These are phyloP conservation scores for Dicyrtoma fusca DNA, from an alignment of 2,888 invertebrate species.

Conservation along the genomic window DNA sequence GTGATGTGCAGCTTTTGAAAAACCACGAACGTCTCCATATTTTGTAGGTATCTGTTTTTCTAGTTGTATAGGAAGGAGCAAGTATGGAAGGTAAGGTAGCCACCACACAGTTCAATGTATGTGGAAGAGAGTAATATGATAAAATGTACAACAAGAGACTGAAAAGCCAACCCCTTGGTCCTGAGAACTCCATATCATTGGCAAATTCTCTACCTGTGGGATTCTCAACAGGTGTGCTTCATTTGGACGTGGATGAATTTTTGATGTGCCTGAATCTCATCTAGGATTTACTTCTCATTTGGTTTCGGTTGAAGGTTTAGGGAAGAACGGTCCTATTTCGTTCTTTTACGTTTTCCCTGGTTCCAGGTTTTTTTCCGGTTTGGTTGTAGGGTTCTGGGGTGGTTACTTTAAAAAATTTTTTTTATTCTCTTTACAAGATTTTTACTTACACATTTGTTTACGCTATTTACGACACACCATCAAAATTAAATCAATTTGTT, in stretches of 20 bases:
- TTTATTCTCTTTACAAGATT: no score
- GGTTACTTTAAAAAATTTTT: not conserved
- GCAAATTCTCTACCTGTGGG: conserved; percentile 49
- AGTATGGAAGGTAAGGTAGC: conserved; percentile 7
- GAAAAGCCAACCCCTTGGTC: conserved; percentile 40
- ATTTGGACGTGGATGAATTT: conserved; percentile 36
- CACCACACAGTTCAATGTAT: not conserved
- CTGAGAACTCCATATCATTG: conserved; percentile 41
- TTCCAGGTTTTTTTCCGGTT: conserved; percentile 8
- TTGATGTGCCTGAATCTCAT: conserved; percentile 30
- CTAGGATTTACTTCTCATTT: conserved; percentile 39
- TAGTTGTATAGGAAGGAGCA: conserved; percentile 2
- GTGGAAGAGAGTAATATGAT: not conserved
- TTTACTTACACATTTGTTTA: no score
- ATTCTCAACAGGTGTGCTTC: conserved; percentile 47
- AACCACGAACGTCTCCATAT: conserved; percentile 15
- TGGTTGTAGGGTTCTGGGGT: not conserved
- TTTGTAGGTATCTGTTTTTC: conserved; percentile 7
- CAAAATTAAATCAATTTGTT: not conserved
- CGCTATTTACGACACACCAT: not conserved
- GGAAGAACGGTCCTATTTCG: conserved; percentile 35
- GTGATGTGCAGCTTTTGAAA: conserved; percentile 17
- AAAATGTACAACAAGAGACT: not conserved
- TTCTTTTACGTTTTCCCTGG: conserved; percentile 36
- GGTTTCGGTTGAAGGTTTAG: conserved; percentile 43